Base-by-base conservation (phyloP, 2,888 invertebrate genomes). In the Hypomecis atomaria region DNA sequence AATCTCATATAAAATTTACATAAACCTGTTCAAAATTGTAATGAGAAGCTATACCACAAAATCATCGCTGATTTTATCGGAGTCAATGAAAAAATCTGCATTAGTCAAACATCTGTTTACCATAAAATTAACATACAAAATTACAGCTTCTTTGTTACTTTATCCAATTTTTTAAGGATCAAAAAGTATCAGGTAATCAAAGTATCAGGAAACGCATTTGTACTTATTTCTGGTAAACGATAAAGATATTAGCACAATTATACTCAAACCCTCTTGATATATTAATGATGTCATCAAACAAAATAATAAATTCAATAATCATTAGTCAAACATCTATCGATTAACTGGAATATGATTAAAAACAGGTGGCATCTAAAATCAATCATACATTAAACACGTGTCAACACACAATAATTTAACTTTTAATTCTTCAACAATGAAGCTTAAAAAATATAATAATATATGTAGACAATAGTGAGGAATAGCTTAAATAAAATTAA, bases 241-340 rank as follows among this genome's bases (percentile, higher is more conserved):
- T 36, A 13, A 37, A 38, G 11, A 42, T 54, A 48, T 42, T 33
- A 33, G 44, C 34, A 33, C 36, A 49, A n/a, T 36, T 11, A 43
- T 48, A 54, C 34, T 7, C 45, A 53, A 38, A 38, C 36, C 47
- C 13, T 50, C 45, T 40, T 52, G 38, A 54, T 67, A 62, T 62
- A 62, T 62, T 60, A 66, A 75, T 80, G 77, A 80, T 75, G 69
- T 81, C 78, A 81, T 72, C 65, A 67, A 64, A 70, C 69, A 69
- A 72, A 52, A 42, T 52, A 52, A 74, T 73, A 65, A 71, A 63
- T 70, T 67, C 55, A 64, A 67, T 63, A 59, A 70, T 69, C 66
- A 69, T 73, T 67, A 73, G 62, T 70, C 63, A 66, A 67, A 75
- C 59, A 73, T 71, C 69, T 62, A 59, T 60, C 65, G 65, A 71